phyloP scores from a whole-genome alignment of 2,888 invertebrate genomes.

The Ophion ellenae region DNA sequence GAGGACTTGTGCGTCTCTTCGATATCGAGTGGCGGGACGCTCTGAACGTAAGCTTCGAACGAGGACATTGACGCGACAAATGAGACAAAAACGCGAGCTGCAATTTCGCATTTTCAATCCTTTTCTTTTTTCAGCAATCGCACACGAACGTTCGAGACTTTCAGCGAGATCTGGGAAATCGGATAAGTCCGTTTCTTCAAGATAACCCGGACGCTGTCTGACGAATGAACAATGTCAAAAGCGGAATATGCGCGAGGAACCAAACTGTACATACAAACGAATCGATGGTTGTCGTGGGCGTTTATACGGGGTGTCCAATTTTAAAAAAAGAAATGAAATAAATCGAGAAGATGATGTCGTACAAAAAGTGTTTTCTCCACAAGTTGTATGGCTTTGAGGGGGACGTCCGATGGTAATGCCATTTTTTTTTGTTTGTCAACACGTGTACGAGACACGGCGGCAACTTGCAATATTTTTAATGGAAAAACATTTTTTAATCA shows the following conservation, averaged over 20 bases:
- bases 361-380: no score
- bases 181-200: constrained; percentile 76
- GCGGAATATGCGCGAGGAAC: constrained; percentile 3
- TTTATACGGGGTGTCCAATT: no score
- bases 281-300: background rate
- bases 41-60: constrained; percentile 82
- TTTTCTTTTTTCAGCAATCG: constrained; percentile 78
- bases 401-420: no score
- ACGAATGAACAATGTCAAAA: constrained; percentile 33
- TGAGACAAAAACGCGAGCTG: background rate
- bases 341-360: no score
- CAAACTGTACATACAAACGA: constrained; percentile 25
- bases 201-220: constrained; percentile 79
- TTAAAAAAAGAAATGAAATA: no score
- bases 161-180: constrained; percentile 77
- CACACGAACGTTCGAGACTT: constrained; percentile 76
- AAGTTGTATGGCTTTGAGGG: no score
- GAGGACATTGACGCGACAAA: background rate
- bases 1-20: constrained; percentile 84
- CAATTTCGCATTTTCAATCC: background rate
- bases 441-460: no score
- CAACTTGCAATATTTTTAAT: no score
- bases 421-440: no score
- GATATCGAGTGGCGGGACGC: constrained; percentile 85
- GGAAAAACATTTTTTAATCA: no score